Evolutionary conservation across 2,888 invertebrate genomes (phyloP).

Genomic region (Shargacucullia verbasci): DNA sequence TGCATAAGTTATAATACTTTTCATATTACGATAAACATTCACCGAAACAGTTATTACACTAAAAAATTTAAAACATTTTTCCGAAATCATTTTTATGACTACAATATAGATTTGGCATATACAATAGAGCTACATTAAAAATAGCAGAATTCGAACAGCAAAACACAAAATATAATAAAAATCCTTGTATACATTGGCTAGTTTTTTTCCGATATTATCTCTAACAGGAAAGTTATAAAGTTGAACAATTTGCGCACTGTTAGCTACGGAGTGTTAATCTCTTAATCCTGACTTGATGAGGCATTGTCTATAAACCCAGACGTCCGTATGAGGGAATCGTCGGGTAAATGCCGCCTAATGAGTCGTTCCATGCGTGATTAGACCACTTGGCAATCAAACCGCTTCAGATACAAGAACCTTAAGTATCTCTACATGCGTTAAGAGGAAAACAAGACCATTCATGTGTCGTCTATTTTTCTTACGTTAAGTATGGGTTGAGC

Average conservation of each 20-base stretch:
- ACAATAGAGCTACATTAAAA: neutral
- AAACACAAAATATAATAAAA: slow-evolving; percentile 1
- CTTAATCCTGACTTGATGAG: slow-evolving; percentile 55
- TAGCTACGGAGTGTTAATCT: slow-evolving; percentile 32
- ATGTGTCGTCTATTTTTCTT: slow-evolving; percentile 11
- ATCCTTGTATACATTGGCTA: neutral
- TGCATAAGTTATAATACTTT: no score
- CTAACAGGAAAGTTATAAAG: neutral
- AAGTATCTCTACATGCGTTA: slow-evolving; percentile 4
- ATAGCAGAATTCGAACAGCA: slow-evolving; percentile 2
- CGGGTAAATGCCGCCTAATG: slow-evolving; percentile 56
- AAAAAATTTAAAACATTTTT: no score
- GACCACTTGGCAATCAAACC: slow-evolving; percentile 49
- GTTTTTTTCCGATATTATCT: slow-evolving; percentile 2
- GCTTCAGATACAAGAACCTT: slow-evolving; percentile 42
- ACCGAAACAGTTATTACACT: no score
- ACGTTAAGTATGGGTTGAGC: no score
- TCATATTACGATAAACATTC: no score
- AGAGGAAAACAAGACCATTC: slow-evolving; percentile 37
- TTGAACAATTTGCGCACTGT: slow-evolving; percentile 7
- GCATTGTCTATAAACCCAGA: slow-evolving; percentile 47
- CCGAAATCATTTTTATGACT: neutral
- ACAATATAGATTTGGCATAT: slow-evolving; percentile 5
- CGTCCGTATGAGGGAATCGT: slow-evolving; percentile 31
- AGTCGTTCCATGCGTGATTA: slow-evolving; percentile 45